Evolutionary conservation across 2,888 invertebrate genomes (phyloP).

Genomic region (Rhagophthalmus giganteus): DNA sequence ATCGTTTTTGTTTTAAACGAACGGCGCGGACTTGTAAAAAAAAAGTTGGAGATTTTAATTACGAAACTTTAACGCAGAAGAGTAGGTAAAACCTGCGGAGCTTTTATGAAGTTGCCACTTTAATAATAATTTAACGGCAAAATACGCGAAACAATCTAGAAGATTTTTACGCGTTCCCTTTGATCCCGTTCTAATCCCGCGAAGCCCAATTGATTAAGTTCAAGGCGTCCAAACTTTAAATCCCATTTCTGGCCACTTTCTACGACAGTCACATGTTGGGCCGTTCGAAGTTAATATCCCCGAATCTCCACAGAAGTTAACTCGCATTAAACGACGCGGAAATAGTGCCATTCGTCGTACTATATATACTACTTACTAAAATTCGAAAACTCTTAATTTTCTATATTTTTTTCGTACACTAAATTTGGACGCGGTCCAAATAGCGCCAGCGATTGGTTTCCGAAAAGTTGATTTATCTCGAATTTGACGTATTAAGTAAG

Average conservation of each 20-base stretch:
- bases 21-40: too few species aligned
- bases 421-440: constrained; percentile 19
- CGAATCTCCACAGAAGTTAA: constrained; percentile 10
- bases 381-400: too few species aligned
- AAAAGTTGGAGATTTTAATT: too few species aligned
- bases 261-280: constrained; percentile 25
- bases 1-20: too few species aligned
- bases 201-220: constrained; percentile 22
- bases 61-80: too few species aligned
- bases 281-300: constrained; percentile 5
- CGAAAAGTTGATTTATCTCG: constrained; percentile 4
- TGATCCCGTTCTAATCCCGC: too few species aligned
- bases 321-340: constrained; percentile 7
- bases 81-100: too few species aligned
- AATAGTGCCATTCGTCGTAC: constrained; percentile 8
- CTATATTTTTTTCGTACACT: constrained; percentile 4
- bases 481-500: constrained; percentile 8
- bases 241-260: constrained; percentile 22
- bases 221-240: constrained; percentile 24
- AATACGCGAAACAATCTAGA: too few species aligned
- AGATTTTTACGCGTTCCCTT: too few species aligned
- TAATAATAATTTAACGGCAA: too few species aligned
- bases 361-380: too few species aligned
- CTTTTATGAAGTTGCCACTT: too few species aligned
- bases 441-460: not conserved